phyloP scores from a whole-genome alignment of 2,113 vertebrate species.

The Anarrhichthys ocellatus region DNA sequence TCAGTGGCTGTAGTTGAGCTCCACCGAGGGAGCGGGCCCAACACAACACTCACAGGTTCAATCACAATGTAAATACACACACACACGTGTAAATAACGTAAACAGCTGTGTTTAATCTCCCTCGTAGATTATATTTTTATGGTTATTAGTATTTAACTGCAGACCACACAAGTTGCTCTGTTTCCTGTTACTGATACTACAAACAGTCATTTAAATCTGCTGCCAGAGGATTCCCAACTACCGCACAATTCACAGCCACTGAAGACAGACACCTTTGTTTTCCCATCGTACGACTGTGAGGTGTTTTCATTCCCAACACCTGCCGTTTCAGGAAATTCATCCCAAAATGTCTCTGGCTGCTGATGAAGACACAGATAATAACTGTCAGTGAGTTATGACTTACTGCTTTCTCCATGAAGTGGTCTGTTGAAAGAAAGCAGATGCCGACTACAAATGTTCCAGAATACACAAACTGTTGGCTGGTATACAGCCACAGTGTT shows the following conservation, averaged over 20 bases:
- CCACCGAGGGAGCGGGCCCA: conserved; percentile 23
- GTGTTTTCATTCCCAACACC: not conserved
- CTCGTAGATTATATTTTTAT: conserved; percentile 3
- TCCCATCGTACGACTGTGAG: not conserved
- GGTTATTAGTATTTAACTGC: not conserved
- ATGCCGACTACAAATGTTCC: conserved; percentile 4
- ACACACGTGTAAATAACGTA: not conserved
- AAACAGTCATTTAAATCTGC: conserved; percentile 16
- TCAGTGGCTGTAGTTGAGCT: conserved; percentile 63
- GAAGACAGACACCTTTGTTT: not conserved
- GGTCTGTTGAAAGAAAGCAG: conserved; percentile 14
- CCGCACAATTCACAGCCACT: conserved; percentile 6
- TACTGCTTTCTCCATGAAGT: not conserved
- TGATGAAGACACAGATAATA: not conserved
- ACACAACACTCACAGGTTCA: conserved; percentile 25
- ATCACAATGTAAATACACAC: conserved; percentile 27
- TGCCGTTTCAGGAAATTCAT: not conserved
- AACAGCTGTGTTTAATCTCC: conserved; percentile 22
- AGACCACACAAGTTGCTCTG: conserved; percentile 28
- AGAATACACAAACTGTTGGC: conserved; percentile 4
- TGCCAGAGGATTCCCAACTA: conserved; percentile 6
- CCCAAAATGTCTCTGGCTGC: not conserved
- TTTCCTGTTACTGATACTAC: conserved; percentile 17
- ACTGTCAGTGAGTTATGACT: not conserved
- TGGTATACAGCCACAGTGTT: conserved; percentile 7